Base-by-base conservation (phyloP, 2,888 invertebrate species). In the Liposcelis brunnea region DNA sequence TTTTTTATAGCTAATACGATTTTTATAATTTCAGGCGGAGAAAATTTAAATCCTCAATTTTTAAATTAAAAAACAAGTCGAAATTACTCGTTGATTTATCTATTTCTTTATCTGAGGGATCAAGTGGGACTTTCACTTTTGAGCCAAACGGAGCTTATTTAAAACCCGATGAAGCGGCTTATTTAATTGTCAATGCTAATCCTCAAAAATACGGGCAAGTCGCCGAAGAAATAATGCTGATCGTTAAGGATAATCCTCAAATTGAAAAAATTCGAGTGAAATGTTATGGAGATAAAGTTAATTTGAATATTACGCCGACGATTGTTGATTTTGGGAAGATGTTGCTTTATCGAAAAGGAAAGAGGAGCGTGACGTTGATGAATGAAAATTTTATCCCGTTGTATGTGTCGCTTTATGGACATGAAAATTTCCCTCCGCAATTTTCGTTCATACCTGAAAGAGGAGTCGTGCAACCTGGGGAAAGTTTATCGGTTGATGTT, bases 171-270 rank as follows among this genome's bases (percentile, higher is more conserved):
- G 26, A 26, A 26, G 8, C 8, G 4, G 4, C 5, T 8, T 4
- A 26, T 4, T 26, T 26, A 8, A 26, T 8, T 6, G 45, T 69
- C 7, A 55, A 54, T 10, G 62, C 65, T 1, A 52, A 53, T 38
- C 62, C 64, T 1, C 51, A 46, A 1, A 53, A 55, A 45, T 44
- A 58, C 2, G 64, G 64, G n/a, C 46, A 44, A 2, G 55, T 59
- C 43, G 48, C 54, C 1, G 58, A 60, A 36, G 52, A 49, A 15
- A 48, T 69, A 11, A 51, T 61, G 2, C 47, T 68, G 2, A 56
- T 61, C 2, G 55, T 74, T 2, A 69, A 69, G 54, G 67, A 75
- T 53, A 77, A 77, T 56, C 74, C 76, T 1, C 65, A 67, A 52
- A 65, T 73, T 32, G 63, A 72, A 31, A 55, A 58, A 4, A 64